A percentile compares a stretch with the other conserved stretches of the same genome.
Evolutionary conservation across 2,888 invertebrate genomes (phyloP).

Genomic region (Apantesis nais): DNA sequence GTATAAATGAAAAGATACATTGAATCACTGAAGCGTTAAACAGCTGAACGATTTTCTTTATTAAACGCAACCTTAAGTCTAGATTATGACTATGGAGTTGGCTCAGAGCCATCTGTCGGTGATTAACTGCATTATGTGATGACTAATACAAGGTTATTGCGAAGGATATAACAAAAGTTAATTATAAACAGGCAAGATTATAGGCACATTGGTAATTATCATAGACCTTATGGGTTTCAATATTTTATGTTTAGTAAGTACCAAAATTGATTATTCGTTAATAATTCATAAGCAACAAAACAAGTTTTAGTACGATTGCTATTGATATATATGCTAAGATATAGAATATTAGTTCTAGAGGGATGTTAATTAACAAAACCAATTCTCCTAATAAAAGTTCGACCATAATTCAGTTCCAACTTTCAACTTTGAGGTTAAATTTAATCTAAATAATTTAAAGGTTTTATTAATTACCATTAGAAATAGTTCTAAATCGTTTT

Average conservation of each 20-base stretch:
- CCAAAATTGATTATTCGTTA: neutral
- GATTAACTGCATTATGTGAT: slow-evolving; percentile 51
- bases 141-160: slow-evolving; percentile 63
- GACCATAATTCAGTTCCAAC: too few species aligned
- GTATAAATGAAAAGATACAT: neutral
- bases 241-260: slow-evolving; percentile 2
- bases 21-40: neutral
- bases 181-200: slow-evolving; percentile 38
- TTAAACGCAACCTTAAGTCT: slow-evolving; percentile 52
- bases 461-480: too few species aligned
- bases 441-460: too few species aligned
- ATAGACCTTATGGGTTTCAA: slow-evolving; percentile 23
- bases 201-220: slow-evolving; percentile 19
- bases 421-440: too few species aligned
- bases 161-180: slow-evolving; percentile 51
- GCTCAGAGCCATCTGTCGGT: slow-evolving; percentile 67
- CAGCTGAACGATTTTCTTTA: slow-evolving; percentile 16
- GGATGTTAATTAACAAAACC: neutral
- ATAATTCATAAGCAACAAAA: neutral
- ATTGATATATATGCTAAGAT: neutral
- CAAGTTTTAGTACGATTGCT: neutral
- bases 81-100: slow-evolving; percentile 63
- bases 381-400: too few species aligned
- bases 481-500: too few species aligned
- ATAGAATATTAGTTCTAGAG: neutral